Evolutionary conservation across 2,113 vertebrate species (phyloP).

Genomic region (Hydropotes inermis): DNA sequence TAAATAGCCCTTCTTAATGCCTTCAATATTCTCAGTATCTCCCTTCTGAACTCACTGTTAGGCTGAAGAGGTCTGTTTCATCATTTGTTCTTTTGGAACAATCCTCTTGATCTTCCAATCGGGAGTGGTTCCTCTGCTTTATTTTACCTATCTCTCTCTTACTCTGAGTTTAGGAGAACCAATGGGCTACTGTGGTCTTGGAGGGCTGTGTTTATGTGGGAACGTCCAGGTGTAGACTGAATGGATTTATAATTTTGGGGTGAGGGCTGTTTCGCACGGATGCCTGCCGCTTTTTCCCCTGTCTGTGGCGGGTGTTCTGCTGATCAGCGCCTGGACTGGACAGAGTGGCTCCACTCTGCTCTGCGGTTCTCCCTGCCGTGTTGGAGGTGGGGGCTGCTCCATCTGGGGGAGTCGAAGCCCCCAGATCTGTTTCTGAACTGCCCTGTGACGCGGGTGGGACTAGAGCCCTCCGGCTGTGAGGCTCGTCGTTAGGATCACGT

Average conservation of each 20-base stretch:
- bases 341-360: not conserved
- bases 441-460: not conserved
- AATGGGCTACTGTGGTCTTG: not conserved
- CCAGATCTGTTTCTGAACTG: not conserved
- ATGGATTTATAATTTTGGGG: not conserved
- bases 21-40: not conserved
- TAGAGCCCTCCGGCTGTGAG: not conserved
- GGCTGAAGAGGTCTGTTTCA: not conserved
- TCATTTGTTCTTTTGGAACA: not conserved
- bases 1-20: not conserved
- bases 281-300: not conserved
- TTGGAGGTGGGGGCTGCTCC: not conserved
- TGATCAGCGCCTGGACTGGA: not conserved
- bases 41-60: not conserved
- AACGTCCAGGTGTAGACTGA: not conserved
- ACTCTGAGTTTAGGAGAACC: not conserved
- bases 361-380: not conserved
- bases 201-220: not conserved
- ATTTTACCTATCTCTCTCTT: not conserved
- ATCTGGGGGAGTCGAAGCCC: not conserved
- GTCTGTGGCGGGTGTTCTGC: not conserved
- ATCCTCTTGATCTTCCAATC: not conserved
- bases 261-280: not conserved
- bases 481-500: not conserved
- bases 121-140: not conserved